Evolutionary conservation across 2,113 vertebrate genomes (phyloP), one percentile per base, ranked within the genome.

Genomic region (Anas platyrhynchos): DNA sequence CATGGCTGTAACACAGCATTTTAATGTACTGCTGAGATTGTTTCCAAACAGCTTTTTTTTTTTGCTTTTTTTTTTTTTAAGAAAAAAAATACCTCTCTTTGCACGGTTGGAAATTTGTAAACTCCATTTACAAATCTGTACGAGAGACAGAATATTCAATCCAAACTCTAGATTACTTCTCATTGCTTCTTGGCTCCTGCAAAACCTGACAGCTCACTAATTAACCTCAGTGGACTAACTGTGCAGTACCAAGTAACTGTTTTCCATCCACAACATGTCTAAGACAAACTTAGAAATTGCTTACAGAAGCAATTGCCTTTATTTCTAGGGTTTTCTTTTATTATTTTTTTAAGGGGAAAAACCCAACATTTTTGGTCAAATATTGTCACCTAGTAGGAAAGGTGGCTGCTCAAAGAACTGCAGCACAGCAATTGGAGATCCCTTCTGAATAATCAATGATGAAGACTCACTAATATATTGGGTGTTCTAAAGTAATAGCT

Each of bases 111-210:
- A 95, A 88, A 86, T 71, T 94, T 86, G 76, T 71, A 71, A 91
- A 91, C 69, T 88, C 34, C 43, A 65, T 68, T 90, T 93, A 68
- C 48, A 91, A 86, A 34, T 88, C 88, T 69, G 73, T 92, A 75
- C 27, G 95, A 94, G 79, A 82, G 72, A 54, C 55, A 88, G 50
- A 92, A 80, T 74, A 96, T 71, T 94, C 76, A 80, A 1, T 83
- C 61, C 91, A 94, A 94, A 84, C 34, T 84, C 86, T 93, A 83
- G 90, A 96, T 83, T 92, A 93, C 83, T 74, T 83, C 76, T 94
- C 56, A 22, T 38, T 93, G 52, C 41, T 88, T 68, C 65, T 86
- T 96, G 93, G 88, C 90, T 93, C 54, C 76, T 41, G 26, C 75
- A 94, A 81, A 83, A 91, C 69, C 52, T 65, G 68, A 43, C 41